Conservation (phyloP, 1,140 invertebrate genomes). For the Bombyx mori region ASM3026992v2 NC_085131.1:6874001-6874500, state of each 20-base stretch:
- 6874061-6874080: constrained; percentile 67
- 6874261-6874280: constrained; percentile 66
- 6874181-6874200: constrained; percentile 29
- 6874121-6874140: constrained; percentile 55
- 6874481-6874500: constrained; percentile 4
- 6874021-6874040: constrained; percentile 56
- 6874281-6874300: constrained; percentile 32
- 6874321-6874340: constrained; percentile 52
- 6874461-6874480: neutral
- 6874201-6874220: constrained; percentile 62
- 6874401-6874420: constrained; percentile 66
- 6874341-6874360: constrained; percentile 67
- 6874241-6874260: constrained; percentile 66
- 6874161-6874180: constrained; percentile 34
- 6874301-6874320: constrained; percentile 18
- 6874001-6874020: neutral
- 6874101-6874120: constrained; percentile 59
- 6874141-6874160: constrained; percentile 26
- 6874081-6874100: constrained; percentile 62
- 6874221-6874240: constrained; percentile 69
- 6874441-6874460: neutral
- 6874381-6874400: constrained; percentile 65
- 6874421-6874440: constrained; percentile 33
- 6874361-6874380: constrained; percentile 69
- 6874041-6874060: constrained; percentile 50